Evolutionary conservation across 1,140 invertebrate species (phyloP).

Genomic region (Drosophila micromelanica): DNA sequence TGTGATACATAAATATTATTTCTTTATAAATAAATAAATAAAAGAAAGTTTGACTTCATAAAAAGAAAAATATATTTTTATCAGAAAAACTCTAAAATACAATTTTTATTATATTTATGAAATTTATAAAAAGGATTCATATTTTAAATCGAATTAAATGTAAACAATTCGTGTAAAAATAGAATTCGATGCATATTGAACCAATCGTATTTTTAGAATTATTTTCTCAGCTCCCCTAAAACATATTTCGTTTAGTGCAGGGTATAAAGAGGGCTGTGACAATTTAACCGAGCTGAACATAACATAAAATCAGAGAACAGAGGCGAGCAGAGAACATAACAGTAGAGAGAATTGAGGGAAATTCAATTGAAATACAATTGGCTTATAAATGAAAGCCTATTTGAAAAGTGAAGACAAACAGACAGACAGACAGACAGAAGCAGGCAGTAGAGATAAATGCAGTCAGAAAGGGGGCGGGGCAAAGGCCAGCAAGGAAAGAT

Average conservation of each 20-base stretch:
- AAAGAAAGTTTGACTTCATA: too few relatives aligned
- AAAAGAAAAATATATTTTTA: too few relatives aligned
- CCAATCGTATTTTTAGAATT: too few relatives aligned
- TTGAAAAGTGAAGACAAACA: slow-evolving; percentile 38
- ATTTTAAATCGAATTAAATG: too few relatives aligned
- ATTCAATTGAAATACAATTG: slow-evolving; percentile 80
- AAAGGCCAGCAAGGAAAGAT: not conserved
- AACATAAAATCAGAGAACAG: slow-evolving; percentile 14
- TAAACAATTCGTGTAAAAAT: too few relatives aligned
- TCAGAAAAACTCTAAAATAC: too few relatives aligned
- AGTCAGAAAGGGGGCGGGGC: not conserved
- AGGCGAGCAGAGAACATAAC: slow-evolving; percentile 1
- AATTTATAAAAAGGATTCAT: too few relatives aligned
- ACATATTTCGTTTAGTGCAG: not conserved
- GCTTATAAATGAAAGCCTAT: slow-evolving; percentile 76
- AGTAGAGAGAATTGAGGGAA: slow-evolving; percentile 52
- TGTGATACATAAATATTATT: too few relatives aligned
- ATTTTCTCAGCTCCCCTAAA: too few relatives aligned
- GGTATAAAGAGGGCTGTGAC: slow-evolving; percentile 7
- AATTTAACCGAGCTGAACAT: slow-evolving; percentile 25
- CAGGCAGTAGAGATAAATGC: slow-evolving; percentile 1
- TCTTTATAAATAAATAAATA: too few relatives aligned
- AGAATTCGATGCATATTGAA: too few relatives aligned
- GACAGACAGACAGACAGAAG: not conserved
- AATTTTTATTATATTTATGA: too few relatives aligned